Evolutionary conservation across 2,113 vertebrate genomes (phyloP).

Genomic region (Piprites chloris): DNA sequence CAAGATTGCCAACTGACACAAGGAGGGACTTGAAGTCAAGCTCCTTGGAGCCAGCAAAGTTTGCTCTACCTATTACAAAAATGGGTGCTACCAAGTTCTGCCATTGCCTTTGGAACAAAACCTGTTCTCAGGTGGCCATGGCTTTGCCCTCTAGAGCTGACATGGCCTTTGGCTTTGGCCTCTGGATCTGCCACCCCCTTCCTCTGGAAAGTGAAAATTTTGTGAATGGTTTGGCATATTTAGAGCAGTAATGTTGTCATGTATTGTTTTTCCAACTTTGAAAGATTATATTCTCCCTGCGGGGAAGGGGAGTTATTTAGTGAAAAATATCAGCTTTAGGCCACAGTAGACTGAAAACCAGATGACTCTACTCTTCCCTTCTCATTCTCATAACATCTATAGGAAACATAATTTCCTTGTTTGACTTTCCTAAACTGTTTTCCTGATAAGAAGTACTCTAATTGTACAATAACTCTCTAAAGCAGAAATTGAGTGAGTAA

Average conservation of each 20-base stretch:
- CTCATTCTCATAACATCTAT: conserved; percentile 68
- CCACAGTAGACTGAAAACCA: background rate
- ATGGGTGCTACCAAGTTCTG: rapidly evolving
- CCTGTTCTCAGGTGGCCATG: rapidly evolving
- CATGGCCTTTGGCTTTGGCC: rapidly evolving
- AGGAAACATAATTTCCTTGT: conserved; percentile 73
- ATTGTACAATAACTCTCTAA: conserved; percentile 41
- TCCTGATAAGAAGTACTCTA: conserved; percentile 58
- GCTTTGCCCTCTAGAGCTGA: background rate
- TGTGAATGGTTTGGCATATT: background rate
- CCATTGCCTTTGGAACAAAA: background rate
- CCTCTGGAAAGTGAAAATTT: background rate
- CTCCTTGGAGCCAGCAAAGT: background rate
- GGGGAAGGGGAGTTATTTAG: background rate
- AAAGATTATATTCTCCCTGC: background rate
- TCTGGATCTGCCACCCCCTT: background rate
- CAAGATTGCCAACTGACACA: background rate
- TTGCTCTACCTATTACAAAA: background rate
- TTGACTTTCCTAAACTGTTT: conserved; percentile 54
- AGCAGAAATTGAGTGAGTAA: background rate
- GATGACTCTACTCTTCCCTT: conserved; percentile 30
- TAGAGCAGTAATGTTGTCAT: background rate
- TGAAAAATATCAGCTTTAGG: background rate
- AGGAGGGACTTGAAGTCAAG: background rate
- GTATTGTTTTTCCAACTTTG: background rate